Evolutionary conservation across 2,797 vertebrate species (phyloP).

Genomic region (Pelochelys cantorii): DNA sequence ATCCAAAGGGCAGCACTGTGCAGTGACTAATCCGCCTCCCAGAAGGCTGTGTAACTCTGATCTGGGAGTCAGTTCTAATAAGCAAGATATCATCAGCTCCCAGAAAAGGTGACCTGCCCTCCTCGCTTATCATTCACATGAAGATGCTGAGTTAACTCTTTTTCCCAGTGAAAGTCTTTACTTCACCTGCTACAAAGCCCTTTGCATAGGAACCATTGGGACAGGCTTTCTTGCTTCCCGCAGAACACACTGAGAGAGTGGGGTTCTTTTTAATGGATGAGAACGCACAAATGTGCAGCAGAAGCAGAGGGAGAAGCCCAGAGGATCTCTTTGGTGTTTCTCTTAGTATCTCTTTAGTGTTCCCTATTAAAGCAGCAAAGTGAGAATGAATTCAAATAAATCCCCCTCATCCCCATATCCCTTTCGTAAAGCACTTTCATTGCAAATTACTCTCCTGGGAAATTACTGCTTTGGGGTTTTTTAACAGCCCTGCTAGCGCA

Average conservation of each 20-base stretch:
- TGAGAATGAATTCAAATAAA: not conserved
- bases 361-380: slow-evolving; percentile 1
- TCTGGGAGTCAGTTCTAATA: slow-evolving; percentile 39
- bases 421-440: not conserved
- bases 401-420: not conserved
- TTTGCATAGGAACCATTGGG: not conserved
- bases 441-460: not conserved
- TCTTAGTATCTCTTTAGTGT: not conserved
- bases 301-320: not conserved
- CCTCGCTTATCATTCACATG: not conserved
- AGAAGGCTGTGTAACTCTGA: slow-evolving; percentile 11
- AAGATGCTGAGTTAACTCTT: not conserved
- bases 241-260: not conserved
- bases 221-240: not conserved
- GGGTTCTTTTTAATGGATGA: not conserved
- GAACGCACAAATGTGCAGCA: rapidly evolving
- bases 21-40: slow-evolving; percentile 25
- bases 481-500: rapidly evolving
- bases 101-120: slow-evolving; percentile 20
- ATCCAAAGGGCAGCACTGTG: slow-evolving; percentile 17
- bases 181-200: not conserved
- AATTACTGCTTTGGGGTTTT: not conserved
- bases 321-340: not conserved
- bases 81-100: slow-evolving; percentile 1
- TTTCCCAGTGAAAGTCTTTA: not conserved